These are phyloP conservation scores for Bellardia pandia DNA, from an alignment of 2,888 invertebrate genomes.

Conservation along the genomic window DNA sequence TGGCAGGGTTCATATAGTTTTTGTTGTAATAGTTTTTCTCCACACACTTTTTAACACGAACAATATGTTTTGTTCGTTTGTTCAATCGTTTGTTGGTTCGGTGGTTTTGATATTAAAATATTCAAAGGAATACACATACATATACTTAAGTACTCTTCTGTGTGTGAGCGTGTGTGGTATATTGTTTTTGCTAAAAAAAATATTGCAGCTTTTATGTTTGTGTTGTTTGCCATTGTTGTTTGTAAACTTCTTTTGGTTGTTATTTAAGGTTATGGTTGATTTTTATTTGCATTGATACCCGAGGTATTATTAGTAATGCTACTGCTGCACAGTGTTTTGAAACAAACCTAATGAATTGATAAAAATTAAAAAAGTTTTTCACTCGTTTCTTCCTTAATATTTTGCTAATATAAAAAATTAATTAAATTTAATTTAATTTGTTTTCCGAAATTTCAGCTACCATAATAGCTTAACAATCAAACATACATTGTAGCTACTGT, in stretches of 20 bases:
- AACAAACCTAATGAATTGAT: neutral
- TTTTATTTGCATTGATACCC: conserved; percentile 24
- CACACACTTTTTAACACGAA: neutral
- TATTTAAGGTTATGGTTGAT: conserved; percentile 17
- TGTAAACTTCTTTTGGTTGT: conserved; percentile 4
- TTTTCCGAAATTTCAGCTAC: neutral
- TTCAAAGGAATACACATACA: neutral
- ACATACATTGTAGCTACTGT: no score
- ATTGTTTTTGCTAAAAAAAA: neutral
- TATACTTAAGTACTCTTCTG: no score
- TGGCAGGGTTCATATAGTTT: no score
- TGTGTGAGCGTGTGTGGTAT: neutral
- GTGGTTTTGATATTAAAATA: neutral
- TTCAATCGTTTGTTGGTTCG: neutral
- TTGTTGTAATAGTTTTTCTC: neutral
- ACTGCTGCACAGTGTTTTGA: neutral
- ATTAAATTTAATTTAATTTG: no score
- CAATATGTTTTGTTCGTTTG: neutral
- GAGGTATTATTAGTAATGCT: neutral
- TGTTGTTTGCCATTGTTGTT: neutral
- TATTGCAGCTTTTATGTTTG: conserved; percentile 4
- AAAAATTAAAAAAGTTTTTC: no score
- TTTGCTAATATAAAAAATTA: neutral
- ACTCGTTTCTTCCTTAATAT: no score
- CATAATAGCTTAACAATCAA: no score